Conservation (phyloP, 1,140 invertebrate genomes). For the Macrotrachela quadricornifera region DNA sequence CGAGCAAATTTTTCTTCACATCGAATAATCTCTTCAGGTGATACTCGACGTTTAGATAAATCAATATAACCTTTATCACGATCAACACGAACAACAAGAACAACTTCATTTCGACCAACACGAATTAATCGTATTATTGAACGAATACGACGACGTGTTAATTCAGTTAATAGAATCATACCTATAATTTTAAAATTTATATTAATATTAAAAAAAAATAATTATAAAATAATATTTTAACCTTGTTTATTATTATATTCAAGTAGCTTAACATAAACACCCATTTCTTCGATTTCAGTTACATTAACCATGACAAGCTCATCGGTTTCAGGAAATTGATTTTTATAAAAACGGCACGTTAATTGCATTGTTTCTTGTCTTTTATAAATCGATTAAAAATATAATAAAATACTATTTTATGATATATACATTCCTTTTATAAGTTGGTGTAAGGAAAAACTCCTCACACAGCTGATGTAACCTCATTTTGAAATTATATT, state of each 20-base stretch:
- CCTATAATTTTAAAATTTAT: constrained; percentile 14
- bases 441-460: too few relatives aligned
- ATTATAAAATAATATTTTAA: constrained; percentile 50
- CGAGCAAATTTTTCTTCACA: constrained; percentile 95
- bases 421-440: too few relatives aligned
- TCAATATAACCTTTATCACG: constrained; percentile 55
- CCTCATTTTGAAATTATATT: too few relatives aligned
- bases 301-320: constrained; percentile 99
- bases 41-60: constrained; percentile 91
- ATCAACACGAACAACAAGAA: too few relatives aligned
- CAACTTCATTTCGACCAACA: constrained; percentile 96
- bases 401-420: too few relatives aligned
- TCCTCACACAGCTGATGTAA: too few relatives aligned
- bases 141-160: constrained; percentile 87
- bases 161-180: constrained; percentile 54
- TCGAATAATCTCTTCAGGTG: constrained; percentile 85
- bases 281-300: constrained; percentile 95
- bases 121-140: constrained; percentile 98
- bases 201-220: not conserved
- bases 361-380: constrained; percentile 49
- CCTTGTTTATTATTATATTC: constrained; percentile 99
- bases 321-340: constrained; percentile 91
- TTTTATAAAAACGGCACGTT: constrained; percentile 86
- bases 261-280: constrained; percentile 85
- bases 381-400: too few relatives aligned